Evolutionary conservation across 2,797 vertebrate genomes (phyloP), one percentile per base, ranked within the genome.

Genomic region (Capromys pilorides): DNA sequence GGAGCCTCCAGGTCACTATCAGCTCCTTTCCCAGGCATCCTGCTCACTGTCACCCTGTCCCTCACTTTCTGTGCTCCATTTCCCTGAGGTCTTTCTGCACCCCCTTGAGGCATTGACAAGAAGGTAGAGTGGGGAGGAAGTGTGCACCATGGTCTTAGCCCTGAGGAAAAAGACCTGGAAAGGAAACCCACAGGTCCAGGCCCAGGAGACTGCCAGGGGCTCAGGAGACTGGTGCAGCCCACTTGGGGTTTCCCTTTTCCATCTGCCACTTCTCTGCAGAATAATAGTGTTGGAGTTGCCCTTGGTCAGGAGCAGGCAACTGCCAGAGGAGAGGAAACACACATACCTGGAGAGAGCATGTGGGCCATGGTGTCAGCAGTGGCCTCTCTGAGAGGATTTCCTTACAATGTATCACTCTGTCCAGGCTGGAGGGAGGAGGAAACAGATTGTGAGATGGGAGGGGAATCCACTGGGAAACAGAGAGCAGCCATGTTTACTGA

Each of bases 371-470:
- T 13, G 22, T 18, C 80, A 14, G 12, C 49, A 1, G 31, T 1
- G 0, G 21, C 12, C 0, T 85, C 77, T 81, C 24, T 39, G 90
- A 5, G 21, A 31, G 13, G 24, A 2, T 75, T 33, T 49, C 59
- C 16, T 45, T 11, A 10, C 19, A 14, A 51, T 7, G 69, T 83
- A 9, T 0, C 3, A 22, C 36, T 3, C 41, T 0, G 3, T 54
- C 49, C 12, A 6, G 6, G 24, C 77, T 31, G 21, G 54, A 26
- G 8, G 31, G 14, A 49, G 24, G 41, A 81, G 77, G 91, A 69
- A 54, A 78, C 28, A 89, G 11, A 67, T 1, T 0, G 0, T 26
- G 69, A 5, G 1, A 18, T 51, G 0, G 1, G 12, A 18, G 1
- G 14, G 1, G 7, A 71, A 28, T 0, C n/a, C 33, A 18, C 28